Evolutionary conservation across 2,113 vertebrate genomes (phyloP).

Genomic region (Myiozetetes cayanensis): DNA sequence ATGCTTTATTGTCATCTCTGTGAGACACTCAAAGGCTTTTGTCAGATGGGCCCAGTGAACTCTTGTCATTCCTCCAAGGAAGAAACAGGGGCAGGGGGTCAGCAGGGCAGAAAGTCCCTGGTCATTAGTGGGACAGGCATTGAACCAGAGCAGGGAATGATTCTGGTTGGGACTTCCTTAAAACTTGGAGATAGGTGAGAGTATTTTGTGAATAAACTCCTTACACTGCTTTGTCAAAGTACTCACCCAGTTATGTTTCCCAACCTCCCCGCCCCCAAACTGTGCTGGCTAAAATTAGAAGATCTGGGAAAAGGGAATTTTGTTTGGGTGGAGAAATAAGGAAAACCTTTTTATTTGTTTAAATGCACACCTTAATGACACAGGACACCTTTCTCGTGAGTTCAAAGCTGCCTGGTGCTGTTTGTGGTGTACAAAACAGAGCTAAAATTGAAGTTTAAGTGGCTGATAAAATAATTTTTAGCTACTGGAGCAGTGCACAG

Average conservation of each 20-base stretch:
- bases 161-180: background rate
- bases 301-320: background rate
- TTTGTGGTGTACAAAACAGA: background rate
- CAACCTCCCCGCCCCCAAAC: fast-evolving
- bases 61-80: background rate
- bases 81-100: background rate
- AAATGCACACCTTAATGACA: background rate
- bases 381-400: background rate
- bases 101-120: background rate
- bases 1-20: background rate
- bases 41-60: background rate
- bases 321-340: background rate
- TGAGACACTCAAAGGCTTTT: background rate
- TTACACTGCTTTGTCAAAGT: background rate
- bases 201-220: background rate
- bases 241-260: background rate
- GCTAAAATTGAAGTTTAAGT: background rate
- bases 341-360: background rate
- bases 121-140: background rate
- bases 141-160: background rate
- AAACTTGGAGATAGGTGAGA: background rate
- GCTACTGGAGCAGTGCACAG: background rate
- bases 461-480: background rate
- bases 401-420: background rate
- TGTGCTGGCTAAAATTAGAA: background rate